Evolutionary conservation across 2,888 invertebrate genomes (phyloP), one percentile per base, ranked within the genome.

Genomic region (Apotomis betuletana): DNA sequence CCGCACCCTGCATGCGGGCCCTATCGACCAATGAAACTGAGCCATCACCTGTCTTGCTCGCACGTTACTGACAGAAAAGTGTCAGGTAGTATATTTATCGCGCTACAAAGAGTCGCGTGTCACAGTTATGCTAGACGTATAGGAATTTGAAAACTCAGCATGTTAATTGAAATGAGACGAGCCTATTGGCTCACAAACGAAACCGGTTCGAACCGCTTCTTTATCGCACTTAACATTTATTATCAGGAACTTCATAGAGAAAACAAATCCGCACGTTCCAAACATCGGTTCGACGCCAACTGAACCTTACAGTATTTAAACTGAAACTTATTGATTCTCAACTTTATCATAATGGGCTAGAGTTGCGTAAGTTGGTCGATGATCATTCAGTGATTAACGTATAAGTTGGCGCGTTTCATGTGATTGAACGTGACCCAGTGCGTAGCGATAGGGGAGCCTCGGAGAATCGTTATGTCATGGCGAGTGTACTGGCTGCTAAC

Each of bases 221-320:
- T 61, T 71, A 71, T 71, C 70, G n/a, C 38, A 41, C 0, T 61
- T 38, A 64, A n/a, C 59, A 54, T 68, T 27, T 27, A 68, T 54
- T 54, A 65, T 71, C 61, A 67, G 59, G 52, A 52, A 41, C 58
- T 58, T 10, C 36, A 10, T 51, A 60, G 46, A 61, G 36, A 71
- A 55, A 69, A 59, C 54, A 59, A 63, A 70, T 46, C 46, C 69
- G n/a, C 63, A 65, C 55, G 62, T 49, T 51, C 38, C 57, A 57
- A 46, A 49, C 54, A 55, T 54, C n/a, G 46, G 41, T 51, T 51
- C 13, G 36, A 52, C 13, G 36, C 5, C 60, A 46, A 9, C 8
- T 10, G n/a, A 38, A 0, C 6, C 9, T 49, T 12, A 12, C 41
- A 36, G 8, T 4, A 0, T 46, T 9, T 9, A 13, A 38, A n/a